Evolutionary conservation across 2,113 vertebrate genomes (phyloP).

Genomic region (Vidua macroura): DNA sequence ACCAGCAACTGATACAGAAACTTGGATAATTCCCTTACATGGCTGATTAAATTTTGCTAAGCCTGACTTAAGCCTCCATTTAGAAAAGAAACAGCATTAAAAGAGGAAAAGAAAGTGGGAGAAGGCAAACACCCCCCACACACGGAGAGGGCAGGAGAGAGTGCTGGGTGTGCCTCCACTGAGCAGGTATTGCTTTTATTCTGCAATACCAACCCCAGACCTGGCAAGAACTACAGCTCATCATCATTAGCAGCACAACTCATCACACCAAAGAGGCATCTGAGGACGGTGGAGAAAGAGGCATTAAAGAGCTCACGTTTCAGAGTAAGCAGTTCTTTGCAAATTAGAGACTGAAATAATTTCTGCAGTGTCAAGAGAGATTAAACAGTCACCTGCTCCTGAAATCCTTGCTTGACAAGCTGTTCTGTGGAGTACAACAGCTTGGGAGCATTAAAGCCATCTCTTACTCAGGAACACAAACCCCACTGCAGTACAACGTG

Average conservation of each 20-base stretch:
- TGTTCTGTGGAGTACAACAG: background rate
- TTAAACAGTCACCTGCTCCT: background rate
- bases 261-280: background rate
- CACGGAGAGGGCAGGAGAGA: background rate
- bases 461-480: background rate
- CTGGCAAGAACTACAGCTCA: background rate
- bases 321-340: background rate
- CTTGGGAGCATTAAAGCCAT: background rate
- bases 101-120: background rate
- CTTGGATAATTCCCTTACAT: background rate
- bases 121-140: background rate
- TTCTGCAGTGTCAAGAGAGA: background rate
- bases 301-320: background rate
- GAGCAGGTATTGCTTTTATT: background rate
- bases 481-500: accelerated
- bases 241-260: background rate
- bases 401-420: background rate
- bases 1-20: background rate
- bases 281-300: background rate
- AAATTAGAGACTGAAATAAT: background rate
- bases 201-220: background rate
- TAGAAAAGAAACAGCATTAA: background rate
- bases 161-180: background rate
- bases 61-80: background rate
- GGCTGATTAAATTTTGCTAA: background rate